Base-by-base conservation (phyloP, 2,797 vertebrate genomes). In the Vespertilio murinus region DNA sequence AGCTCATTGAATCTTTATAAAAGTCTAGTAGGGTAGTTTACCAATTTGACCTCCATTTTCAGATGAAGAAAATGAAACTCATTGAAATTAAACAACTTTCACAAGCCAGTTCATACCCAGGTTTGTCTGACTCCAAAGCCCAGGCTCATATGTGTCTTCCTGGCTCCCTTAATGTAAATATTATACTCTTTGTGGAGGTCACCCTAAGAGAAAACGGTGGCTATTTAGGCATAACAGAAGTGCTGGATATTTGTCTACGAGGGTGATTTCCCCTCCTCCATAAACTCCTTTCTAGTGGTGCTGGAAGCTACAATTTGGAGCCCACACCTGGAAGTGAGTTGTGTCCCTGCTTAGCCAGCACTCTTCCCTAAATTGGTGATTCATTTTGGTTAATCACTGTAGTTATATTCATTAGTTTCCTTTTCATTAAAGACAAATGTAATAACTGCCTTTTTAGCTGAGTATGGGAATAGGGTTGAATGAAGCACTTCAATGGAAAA, bases 371-470 rank as follows among this genome's bases (percentile, higher is more conserved):
- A 91, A 88, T 64, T 47, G 18, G 49, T 94, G 93, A 95, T 95
- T 96, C 70, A 91, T 96, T 97, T 95, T 80, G 84, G 35, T 14
- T 94, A 90, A 96, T 96, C 59, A 91, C 81, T 20, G 94, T 90
- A 96, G 90, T 93, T 95, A 67, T 85, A 67, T 28, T 81, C 35
- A 80, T 96, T 96, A 93, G 40, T 88, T 95, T 91, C 64, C 40
- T 94, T 94, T 96, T 94, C 78, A 95, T 96, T 93, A 95, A 96
- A 75, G 49, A 8, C 42, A 80, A 93, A 88, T 75, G 49, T 74
- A 93, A 35, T 95, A 86, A 84, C 61, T 93, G 22, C 8, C 61
- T 61, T 95, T 95, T 95, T 90, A 92, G 23, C 25, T 96, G 42
- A 10, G 16, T 59, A 9, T 88, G 75, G 23, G 47, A 6, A 88